A percentile compares a stretch with the other conserved stretches of the same genome.
phyloP scores from a whole-genome alignment of 2,113 vertebrate species.

The Corythaixoides concolor region DNA sequence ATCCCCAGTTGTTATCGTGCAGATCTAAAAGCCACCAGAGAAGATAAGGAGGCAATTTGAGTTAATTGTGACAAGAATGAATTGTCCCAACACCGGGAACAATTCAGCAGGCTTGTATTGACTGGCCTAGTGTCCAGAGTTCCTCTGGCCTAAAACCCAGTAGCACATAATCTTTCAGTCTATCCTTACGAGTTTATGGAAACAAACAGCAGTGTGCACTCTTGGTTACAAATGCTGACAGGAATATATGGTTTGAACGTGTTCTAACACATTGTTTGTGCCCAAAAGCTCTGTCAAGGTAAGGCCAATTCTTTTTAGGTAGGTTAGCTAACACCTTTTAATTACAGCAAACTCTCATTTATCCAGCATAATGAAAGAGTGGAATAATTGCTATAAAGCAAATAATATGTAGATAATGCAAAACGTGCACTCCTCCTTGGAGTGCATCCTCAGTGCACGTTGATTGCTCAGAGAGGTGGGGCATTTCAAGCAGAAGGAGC shows the following conservation, averaged over 20 bases:
- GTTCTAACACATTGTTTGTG: neutral
- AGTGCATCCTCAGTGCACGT: neutral
- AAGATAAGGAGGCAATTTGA: neutral
- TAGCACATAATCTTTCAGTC: neutral
- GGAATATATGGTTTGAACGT: neutral
- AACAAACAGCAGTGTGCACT: neutral
- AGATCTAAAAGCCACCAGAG: neutral
- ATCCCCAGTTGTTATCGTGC: neutral
- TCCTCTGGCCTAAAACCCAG: neutral
- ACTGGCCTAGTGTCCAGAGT: neutral
- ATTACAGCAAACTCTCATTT: conserved; percentile 3
- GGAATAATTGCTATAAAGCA: conserved; percentile 20
- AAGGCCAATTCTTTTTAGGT: neutral
- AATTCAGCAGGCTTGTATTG: neutral
- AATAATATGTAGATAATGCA: conserved; percentile 13
- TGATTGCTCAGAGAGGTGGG: neutral
- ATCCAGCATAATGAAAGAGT: neutral
- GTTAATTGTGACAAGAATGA: neutral
- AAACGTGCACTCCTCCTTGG: neutral
- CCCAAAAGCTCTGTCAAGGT: neutral
- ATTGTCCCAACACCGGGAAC: neutral
- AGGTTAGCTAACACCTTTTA: conserved; percentile 11
- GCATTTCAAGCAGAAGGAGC: neutral
- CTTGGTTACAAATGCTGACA: neutral
- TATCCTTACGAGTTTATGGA: neutral